These are phyloP conservation scores for Eupithecia vulgata DNA, from an alignment of 2,888 invertebrate species.

Conservation along the genomic window DNA sequence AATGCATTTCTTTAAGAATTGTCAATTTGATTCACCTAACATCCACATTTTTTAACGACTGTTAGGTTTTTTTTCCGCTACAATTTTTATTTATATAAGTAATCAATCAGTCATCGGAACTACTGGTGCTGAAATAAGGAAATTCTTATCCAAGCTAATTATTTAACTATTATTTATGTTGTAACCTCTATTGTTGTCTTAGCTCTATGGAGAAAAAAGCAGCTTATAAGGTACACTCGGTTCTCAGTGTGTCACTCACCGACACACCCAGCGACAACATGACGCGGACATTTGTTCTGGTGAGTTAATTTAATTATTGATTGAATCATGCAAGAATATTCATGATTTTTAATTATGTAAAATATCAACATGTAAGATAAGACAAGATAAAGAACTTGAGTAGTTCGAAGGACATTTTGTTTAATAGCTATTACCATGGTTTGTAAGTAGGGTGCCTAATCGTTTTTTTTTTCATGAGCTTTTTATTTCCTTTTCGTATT, in stretches of 20 bases:
- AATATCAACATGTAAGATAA: too few relatives aligned
- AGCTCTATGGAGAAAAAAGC: slow-evolving; percentile 43
- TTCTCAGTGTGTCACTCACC: slow-evolving; percentile 30
- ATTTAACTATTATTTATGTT: slow-evolving; percentile 3
- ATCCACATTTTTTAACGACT: neutral
- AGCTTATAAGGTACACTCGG: slow-evolving; percentile 40
- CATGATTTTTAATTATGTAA: neutral
- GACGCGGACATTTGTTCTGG: slow-evolving; percentile 34
- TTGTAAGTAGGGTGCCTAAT: neutral
- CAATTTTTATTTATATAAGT: neutral
- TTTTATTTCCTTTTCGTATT: neutral
- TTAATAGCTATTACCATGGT: neutral
- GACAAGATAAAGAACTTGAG: neutral
- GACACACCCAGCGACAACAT: slow-evolving; percentile 39
- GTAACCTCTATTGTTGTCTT: slow-evolving; percentile 46
- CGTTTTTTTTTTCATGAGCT: neutral
- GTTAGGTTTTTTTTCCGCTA: neutral
- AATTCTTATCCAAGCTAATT: slow-evolving; percentile 22
- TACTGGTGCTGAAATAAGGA: slow-evolving; percentile 26
- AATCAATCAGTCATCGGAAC: neutral
- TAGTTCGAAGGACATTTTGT: neutral
- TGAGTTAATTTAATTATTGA: slow-evolving; percentile 25
- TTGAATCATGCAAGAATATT: neutral
- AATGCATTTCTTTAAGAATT: neutral
- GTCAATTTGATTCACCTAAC: neutral